Evolutionary conservation across 1,140 invertebrate species (phyloP).

Genomic region (Leptonema lineaticorne): DNA sequence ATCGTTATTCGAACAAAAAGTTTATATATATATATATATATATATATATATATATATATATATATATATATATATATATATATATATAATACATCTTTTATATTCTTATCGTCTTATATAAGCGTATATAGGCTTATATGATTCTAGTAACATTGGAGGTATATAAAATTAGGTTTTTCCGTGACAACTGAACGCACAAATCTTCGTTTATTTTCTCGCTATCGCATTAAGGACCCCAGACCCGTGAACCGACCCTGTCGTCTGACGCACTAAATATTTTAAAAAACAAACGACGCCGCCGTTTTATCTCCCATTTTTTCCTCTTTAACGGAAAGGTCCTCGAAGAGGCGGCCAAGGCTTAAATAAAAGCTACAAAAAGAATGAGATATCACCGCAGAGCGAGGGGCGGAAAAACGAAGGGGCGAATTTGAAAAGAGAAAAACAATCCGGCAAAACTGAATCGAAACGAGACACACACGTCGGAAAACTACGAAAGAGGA

Average conservation of each 20-base stretch:
- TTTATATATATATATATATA: no score
- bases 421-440: slow-evolving; percentile 18
- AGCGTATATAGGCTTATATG: no score
- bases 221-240: neutral
- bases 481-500: no score
- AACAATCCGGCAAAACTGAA: slow-evolving; percentile 23
- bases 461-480: no score
- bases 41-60: no score
- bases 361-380: slow-evolving; percentile 38
- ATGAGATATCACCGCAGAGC: slow-evolving; percentile 34
- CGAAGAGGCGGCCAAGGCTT: slow-evolving; percentile 13
- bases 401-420: neutral
- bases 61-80: no score
- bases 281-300: slow-evolving; percentile 21
- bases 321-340: neutral
- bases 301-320: neutral
- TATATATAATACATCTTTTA: no score
- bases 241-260: neutral
- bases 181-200: slow-evolving; percentile 11
- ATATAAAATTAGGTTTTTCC: slow-evolving; percentile 4
- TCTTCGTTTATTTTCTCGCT: slow-evolving; percentile 8
- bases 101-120: no score
- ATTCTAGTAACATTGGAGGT: no score
- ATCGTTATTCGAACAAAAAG: no score
- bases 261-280: slow-evolving; percentile 20